A percentile compares a stretch with the other conserved stretches of the same genome.
Conservation (phyloP, 2,888 invertebrate genomes). For the Drosophila rubida region DNA sequence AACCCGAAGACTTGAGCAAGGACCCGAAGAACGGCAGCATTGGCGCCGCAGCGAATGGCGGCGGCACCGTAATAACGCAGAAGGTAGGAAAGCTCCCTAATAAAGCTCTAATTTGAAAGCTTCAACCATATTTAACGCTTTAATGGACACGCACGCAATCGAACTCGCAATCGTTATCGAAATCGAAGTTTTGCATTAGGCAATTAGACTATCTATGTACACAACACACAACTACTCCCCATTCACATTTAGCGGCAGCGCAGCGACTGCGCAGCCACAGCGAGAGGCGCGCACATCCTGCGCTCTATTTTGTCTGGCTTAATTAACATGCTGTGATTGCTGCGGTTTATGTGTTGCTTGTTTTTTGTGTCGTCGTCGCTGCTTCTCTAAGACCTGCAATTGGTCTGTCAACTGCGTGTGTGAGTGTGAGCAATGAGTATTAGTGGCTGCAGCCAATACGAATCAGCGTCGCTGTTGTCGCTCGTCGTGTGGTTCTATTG, state of each 20-base stretch:
- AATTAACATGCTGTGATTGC: constrained; percentile 55
- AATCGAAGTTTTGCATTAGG: constrained; percentile 6
- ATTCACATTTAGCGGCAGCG: constrained; percentile 37
- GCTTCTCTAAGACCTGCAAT: constrained; percentile 75
- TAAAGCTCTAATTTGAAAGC: too few species aligned
- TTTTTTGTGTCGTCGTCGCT: constrained; percentile 25
- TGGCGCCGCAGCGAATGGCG: constrained; percentile 66
- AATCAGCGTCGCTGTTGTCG: constrained; percentile 57
- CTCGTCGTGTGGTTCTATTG: constrained; percentile 67
- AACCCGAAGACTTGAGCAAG: constrained; percentile 85
- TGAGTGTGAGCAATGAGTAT: constrained; percentile 74
- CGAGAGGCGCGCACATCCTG: constrained; percentile 60
- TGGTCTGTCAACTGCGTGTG: constrained; percentile 75
- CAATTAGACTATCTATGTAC: too few species aligned
- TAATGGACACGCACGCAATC: constrained; percentile 75
- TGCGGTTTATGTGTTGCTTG: constrained; percentile 34
- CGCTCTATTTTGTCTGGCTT: constrained; percentile 53
- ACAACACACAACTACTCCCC: too few species aligned
- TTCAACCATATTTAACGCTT: constrained; percentile 42
- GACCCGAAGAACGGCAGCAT: constrained; percentile 84
- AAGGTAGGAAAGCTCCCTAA: constrained; percentile 78
- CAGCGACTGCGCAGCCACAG: constrained; percentile 13
- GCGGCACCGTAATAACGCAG: constrained; percentile 78
- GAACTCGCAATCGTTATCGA: neutral
- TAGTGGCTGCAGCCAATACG: constrained; percentile 78